Percentiles rank a stretch among this genome's conserved stretches.
Conservation (phyloP, 2,797 vertebrate species). For the Peromyscus eremicus region DNA sequence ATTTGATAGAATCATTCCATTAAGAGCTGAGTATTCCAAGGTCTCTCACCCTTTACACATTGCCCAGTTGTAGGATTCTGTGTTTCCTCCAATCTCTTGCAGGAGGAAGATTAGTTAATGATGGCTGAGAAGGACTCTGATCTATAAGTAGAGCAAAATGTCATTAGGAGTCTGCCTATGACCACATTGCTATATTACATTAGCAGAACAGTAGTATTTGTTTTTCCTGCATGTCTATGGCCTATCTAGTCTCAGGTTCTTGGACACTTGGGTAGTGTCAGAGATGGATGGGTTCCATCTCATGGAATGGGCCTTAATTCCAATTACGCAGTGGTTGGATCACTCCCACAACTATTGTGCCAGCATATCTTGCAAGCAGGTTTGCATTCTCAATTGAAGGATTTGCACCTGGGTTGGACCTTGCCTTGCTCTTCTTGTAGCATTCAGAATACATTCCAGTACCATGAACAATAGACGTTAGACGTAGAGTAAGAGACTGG, state of each 20-base stretch:
- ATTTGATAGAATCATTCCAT: background rate
- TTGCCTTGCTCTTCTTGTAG: background rate
- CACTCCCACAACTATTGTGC: background rate
- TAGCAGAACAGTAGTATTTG: background rate
- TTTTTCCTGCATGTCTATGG: background rate
- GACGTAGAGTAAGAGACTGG: background rate
- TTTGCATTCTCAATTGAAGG: too few relatives aligned
- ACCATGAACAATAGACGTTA: background rate
- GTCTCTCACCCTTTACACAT: background rate
- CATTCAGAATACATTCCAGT: too few relatives aligned
- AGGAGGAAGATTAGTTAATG: too few relatives aligned
- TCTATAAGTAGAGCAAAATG: background rate
- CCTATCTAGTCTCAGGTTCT: background rate
- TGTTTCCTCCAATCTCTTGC: background rate
- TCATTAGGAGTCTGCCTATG: background rate
- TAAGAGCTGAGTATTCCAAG: background rate
- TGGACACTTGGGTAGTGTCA: too few relatives aligned
- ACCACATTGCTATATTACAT: background rate
- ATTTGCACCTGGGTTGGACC: background rate
- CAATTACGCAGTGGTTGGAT: background rate
- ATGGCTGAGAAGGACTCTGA: too few relatives aligned
- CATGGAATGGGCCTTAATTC: background rate
- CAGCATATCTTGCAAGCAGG: background rate
- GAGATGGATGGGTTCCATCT: background rate
- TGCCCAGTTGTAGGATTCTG: background rate